Percentiles rank a stretch among this genome's conserved stretches.
phyloP scores from a whole-genome alignment of 2,888 invertebrate genomes.

The Yponomeuta plumbellus region DNA sequence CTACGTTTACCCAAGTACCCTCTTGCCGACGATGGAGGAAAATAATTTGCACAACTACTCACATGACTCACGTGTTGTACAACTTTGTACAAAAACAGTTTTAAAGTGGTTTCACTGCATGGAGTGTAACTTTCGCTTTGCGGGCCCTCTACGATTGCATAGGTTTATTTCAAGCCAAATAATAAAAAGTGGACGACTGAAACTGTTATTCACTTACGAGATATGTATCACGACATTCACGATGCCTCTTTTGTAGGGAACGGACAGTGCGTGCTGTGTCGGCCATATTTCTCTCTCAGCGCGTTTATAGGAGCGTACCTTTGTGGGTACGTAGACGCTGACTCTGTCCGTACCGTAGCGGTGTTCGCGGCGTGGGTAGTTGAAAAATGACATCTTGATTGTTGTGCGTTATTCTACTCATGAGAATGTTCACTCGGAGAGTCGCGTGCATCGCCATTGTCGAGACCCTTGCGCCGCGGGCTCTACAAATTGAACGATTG shows the following conservation, averaged over 20 bases:
- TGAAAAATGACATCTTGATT: conserved; percentile 78
- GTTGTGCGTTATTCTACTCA: conserved; percentile 73
- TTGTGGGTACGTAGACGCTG: background rate
- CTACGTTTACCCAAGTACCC: background rate
- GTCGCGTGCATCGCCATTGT: conserved; percentile 70
- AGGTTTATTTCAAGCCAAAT: conserved; percentile 29
- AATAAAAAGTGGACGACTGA: conserved; percentile 50
- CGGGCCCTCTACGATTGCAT: conserved; percentile 36
- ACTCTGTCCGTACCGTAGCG: conserved; percentile 14
- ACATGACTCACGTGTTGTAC: background rate
- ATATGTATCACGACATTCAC: conserved; percentile 66
- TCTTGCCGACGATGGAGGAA: background rate
- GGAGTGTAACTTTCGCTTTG: conserved; percentile 7
- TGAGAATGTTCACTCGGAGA: conserved; percentile 62
- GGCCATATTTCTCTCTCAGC: conserved; percentile 66
- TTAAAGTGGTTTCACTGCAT: background rate
- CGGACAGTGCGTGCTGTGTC: conserved; percentile 63
- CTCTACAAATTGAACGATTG: conserved; percentile 74
- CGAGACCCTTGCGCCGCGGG: conserved; percentile 47
- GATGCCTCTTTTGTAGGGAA: conserved; percentile 63
- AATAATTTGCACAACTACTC: background rate
- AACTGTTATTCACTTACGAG: conserved; percentile 57
- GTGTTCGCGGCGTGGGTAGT: conserved; percentile 70
- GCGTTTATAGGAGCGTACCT: conserved; percentile 33
- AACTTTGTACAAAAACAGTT: background rate